phyloP scores from a whole-genome alignment of 1,140 invertebrate species.

The Lepidostoma basale region DNA sequence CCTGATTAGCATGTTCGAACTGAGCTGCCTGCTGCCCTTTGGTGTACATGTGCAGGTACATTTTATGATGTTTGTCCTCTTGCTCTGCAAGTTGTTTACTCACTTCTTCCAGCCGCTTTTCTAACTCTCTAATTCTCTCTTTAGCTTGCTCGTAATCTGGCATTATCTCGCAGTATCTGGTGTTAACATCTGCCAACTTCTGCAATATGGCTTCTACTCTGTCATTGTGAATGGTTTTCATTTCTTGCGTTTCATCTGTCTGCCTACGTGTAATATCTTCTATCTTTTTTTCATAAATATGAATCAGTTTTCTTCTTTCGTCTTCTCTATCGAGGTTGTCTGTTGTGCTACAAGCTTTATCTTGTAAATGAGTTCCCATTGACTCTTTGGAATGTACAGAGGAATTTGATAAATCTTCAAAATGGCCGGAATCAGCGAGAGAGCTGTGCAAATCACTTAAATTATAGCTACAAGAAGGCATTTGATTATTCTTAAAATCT shows the following conservation, averaged over 20 bases:
- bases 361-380: slow-evolving; percentile 61
- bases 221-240: slow-evolving; percentile 79
- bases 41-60: slow-evolving; percentile 83
- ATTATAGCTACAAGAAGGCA: slow-evolving; percentile 43
- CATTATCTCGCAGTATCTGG: slow-evolving; percentile 71
- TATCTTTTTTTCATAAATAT: slow-evolving; percentile 73
- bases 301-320: slow-evolving; percentile 70
- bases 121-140: slow-evolving; percentile 68
- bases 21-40: slow-evolving; percentile 80
- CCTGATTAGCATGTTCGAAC: slow-evolving; percentile 69
- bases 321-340: slow-evolving; percentile 62
- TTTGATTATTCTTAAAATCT: slow-evolving; percentile 42
- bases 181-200: slow-evolving; percentile 79
- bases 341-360: slow-evolving; percentile 61
- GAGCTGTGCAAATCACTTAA: slow-evolving; percentile 68
- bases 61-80: slow-evolving; percentile 75
- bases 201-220: slow-evolving; percentile 78
- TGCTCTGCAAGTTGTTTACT: slow-evolving; percentile 71
- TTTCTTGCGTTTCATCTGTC: slow-evolving; percentile 71
- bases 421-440: slow-evolving; percentile 83
- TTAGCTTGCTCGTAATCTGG: slow-evolving; percentile 72
- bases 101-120: slow-evolving; percentile 70
- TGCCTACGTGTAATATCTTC: slow-evolving; percentile 74
- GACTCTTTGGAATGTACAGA: slow-evolving; percentile 77
- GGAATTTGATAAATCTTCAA: slow-evolving; percentile 77